Evolutionary conservation across 2,797 vertebrate genomes (phyloP).

Genomic region (Aeoliscus strigatus): DNA sequence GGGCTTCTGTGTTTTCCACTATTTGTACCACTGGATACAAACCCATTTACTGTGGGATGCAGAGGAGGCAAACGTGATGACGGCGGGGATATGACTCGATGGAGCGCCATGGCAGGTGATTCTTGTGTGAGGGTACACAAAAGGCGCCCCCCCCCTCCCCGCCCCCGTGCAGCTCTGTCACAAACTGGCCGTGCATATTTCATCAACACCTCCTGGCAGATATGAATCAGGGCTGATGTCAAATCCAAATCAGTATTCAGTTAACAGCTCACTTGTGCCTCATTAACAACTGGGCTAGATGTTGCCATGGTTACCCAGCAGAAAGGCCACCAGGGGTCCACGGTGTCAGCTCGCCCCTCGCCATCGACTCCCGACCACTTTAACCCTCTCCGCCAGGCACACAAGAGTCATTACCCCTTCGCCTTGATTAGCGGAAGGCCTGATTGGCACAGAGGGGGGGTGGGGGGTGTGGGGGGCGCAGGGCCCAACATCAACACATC

Average conservation of each 20-base stretch:
- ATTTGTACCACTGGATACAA: neutral
- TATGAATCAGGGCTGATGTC: slow-evolving; percentile 56
- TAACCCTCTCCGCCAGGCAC: slow-evolving; percentile 54
- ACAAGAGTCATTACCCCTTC: slow-evolving; percentile 50
- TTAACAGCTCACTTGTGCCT: slow-evolving; percentile 70
- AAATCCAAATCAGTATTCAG: slow-evolving; percentile 69
- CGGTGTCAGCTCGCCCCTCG: slow-evolving; percentile 49
- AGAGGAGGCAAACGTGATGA: too few species aligned
- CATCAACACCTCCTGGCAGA: slow-evolving; percentile 54
- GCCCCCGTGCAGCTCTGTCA: slow-evolving; percentile 20
- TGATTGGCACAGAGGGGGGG: too few species aligned
- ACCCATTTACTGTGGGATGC: too few species aligned
- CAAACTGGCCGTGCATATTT: slow-evolving; percentile 42
- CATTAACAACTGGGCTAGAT: slow-evolving; percentile 62
- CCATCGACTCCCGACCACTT: slow-evolving; percentile 48
- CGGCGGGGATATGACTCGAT: too few species aligned
- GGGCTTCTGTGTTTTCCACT: slow-evolving; percentile 1
- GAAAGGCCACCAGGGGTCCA: slow-evolving; percentile 68
- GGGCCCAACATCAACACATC: too few species aligned
- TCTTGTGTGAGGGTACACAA: slow-evolving; percentile 9
- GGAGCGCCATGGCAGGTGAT: slow-evolving; percentile 8
- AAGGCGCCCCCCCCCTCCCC: slow-evolving; percentile 30
- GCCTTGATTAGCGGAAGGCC: slow-evolving; percentile 34
- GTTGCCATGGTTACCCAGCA: slow-evolving; percentile 68
- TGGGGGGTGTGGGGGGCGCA: too few species aligned